These are phyloP conservation scores for Crioceris asparagi DNA, from an alignment of 2,888 invertebrate genomes.

Conservation along the genomic window DNA sequence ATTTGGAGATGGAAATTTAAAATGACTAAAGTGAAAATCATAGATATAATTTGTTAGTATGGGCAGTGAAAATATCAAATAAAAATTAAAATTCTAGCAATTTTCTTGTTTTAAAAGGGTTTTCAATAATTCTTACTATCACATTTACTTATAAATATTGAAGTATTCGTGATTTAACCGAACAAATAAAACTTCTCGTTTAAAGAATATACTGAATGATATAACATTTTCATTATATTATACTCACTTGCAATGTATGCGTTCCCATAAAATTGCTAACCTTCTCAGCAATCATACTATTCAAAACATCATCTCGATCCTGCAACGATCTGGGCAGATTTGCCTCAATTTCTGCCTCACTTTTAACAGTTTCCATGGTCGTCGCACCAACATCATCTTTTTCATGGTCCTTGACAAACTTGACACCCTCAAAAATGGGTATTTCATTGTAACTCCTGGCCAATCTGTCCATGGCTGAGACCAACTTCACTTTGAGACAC, in stretches of 20 bases:
- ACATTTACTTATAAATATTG: too few relatives aligned
- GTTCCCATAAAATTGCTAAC: slow-evolving; percentile 64
- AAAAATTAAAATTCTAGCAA: too few relatives aligned
- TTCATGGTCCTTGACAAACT: slow-evolving; percentile 61
- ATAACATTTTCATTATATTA: too few relatives aligned
- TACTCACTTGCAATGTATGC: slow-evolving; percentile 65
- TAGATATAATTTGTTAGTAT: too few relatives aligned
- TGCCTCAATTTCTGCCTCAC: slow-evolving; percentile 57
- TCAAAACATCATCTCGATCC: slow-evolving; percentile 61
- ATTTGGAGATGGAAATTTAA: too few relatives aligned
- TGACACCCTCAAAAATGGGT: slow-evolving; percentile 62
- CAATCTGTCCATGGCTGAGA: slow-evolving; percentile 66
- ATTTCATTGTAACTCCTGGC: slow-evolving; percentile 52
- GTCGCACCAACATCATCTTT: slow-evolving; percentile 24
- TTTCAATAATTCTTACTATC: too few relatives aligned
- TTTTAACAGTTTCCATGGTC: slow-evolving; percentile 37
- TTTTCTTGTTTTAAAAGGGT: too few relatives aligned
- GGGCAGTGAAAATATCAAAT: too few relatives aligned
- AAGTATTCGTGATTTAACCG: too few relatives aligned
- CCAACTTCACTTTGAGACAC: slow-evolving; percentile 68
- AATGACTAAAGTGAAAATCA: too few relatives aligned
- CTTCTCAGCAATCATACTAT: slow-evolving; percentile 64
- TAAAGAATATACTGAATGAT: too few relatives aligned
- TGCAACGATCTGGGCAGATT: slow-evolving; percentile 61
- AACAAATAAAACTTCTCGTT: too few relatives aligned